A percentile compares a stretch with the other conserved stretches of the same genome.
Evolutionary conservation across 2,113 vertebrate species (phyloP).

Genomic region (Phylloscopus trochilus): DNA sequence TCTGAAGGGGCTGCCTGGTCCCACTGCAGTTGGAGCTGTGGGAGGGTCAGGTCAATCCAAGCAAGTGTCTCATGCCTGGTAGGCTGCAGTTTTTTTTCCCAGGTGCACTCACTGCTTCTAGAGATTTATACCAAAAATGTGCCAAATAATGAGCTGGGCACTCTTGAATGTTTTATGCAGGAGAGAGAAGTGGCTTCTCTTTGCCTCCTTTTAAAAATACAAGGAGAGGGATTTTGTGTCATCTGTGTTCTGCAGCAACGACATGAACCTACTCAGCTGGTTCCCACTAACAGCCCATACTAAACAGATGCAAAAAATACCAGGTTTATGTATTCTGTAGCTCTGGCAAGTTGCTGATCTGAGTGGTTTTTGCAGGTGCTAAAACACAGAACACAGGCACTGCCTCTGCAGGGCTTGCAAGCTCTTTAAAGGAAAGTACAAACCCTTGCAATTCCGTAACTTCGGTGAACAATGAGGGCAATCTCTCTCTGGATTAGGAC

Average conservation of each 20-base stretch:
- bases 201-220: conserved; percentile 15
- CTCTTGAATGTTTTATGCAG: not conserved
- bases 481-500: not conserved
- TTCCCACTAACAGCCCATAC: conserved; percentile 9
- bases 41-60: not conserved
- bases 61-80: not conserved
- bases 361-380: conserved; percentile 60
- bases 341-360: conserved; percentile 58
- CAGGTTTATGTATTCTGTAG: conserved; percentile 39
- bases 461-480: not conserved
- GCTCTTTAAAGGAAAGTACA: conserved; percentile 7
- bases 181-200: not conserved
- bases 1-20: not conserved
- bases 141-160: not conserved
- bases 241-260: not conserved
- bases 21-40: not conserved
- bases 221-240: not conserved
- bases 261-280: conserved; percentile 35
- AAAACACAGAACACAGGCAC: conserved; percentile 33
- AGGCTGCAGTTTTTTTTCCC: not conserved
- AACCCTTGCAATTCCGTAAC: not conserved
- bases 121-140: not conserved
- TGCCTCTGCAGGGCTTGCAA: conserved; percentile 20
- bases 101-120: not conserved
- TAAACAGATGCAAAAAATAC: conserved; percentile 55